Base-by-base conservation (phyloP, 2,113 vertebrate species). In the Scophthalmus maximus region DNA sequence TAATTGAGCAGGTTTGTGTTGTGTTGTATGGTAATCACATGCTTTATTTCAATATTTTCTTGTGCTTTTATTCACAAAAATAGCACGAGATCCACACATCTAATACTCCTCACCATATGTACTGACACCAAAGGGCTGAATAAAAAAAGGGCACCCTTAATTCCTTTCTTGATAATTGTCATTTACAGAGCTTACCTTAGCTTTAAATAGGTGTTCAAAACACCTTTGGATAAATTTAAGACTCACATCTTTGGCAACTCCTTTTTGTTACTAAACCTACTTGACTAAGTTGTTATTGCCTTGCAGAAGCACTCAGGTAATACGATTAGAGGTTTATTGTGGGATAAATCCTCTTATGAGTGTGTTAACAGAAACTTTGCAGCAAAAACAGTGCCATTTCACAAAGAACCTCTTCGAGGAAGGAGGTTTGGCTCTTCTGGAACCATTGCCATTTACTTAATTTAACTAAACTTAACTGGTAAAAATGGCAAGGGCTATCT, bases 291-390 rank as follows among this genome's bases (percentile, higher is more conserved):
- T 93, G 78, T 90, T 90, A 73, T 79, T 91, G 74, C 87, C 80
- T 30, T 68, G 85, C 89, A 91, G 90, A 94, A 90, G 90, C 46
- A 91, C 87, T 92, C 66, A 72, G 64, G 84, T 96, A 95, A 96
- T 94, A 78, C 90, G 95, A 96, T 98, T 97, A 98, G 89, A 89
- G 93, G 94, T 92, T 96, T 95, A 96, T 81, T 83, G 65, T 87
- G 82, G 90, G 79, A 87, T 82, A 94, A 94, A 95, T 94, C 93
- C 87, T 92, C 91, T 94, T 95, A 92, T 77, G 81, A 71, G 82
- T 73, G 73, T 82, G 84, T 85, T 91, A 89, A 90, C 83, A 92
- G 84, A 88, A 88, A 81, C 82, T 74, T 65, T 63, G 44, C 79
- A 61, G 82, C 65, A 59, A 85, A 81, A 89, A 80, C 64, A 82